phyloP scores from a whole-genome alignment of 92 coral and sea anemone genomes.

The Actinernus sp. region DNA sequence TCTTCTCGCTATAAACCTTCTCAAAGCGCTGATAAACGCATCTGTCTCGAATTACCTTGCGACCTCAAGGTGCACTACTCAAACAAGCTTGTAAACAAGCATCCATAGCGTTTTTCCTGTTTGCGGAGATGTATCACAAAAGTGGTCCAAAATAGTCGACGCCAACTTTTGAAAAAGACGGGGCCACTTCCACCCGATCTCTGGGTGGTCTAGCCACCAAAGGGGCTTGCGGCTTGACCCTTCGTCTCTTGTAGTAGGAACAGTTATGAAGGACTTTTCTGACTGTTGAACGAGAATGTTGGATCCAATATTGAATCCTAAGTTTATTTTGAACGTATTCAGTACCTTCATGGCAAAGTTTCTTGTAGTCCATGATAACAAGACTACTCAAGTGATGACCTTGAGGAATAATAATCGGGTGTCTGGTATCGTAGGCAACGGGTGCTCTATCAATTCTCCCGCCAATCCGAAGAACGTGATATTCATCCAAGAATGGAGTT shows the following conservation, averaged over 20 bases:
- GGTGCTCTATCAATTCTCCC: slow-evolving; percentile 47
- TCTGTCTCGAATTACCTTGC: neutral
- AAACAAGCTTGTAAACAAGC: slow-evolving; percentile 1
- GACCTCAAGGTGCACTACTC: slow-evolving; percentile 6
- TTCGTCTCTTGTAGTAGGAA: slow-evolving; percentile 31
- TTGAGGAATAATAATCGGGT: slow-evolving; percentile 32
- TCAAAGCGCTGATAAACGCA: neutral
- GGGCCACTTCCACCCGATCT: slow-evolving; percentile 20
- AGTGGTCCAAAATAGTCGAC: slow-evolving; percentile 42
- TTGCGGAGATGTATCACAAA: slow-evolving; percentile 5
- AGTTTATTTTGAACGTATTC: slow-evolving; percentile 41
- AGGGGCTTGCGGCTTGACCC: slow-evolving; percentile 33
- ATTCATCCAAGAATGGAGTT: slow-evolving; percentile 24
- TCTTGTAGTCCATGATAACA: slow-evolving; percentile 38
- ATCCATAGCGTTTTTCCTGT: too few species aligned
- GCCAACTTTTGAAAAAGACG: slow-evolving; percentile 50
- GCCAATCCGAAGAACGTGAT: slow-evolving; percentile 38
- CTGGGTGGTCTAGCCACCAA: slow-evolving; percentile 28
- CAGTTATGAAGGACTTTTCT: slow-evolving; percentile 20
- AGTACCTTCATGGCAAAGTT: slow-evolving; percentile 38
- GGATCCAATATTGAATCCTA: slow-evolving; percentile 40
- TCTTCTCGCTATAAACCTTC: neutral
- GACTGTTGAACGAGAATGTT: slow-evolving; percentile 19
- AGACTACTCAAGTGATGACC: slow-evolving; percentile 26
- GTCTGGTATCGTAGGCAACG: slow-evolving; percentile 31